Evolutionary conservation across 2,113 vertebrate species (phyloP), one percentile per base, ranked within the genome.

Genomic region (Tichodroma muraria): DNA sequence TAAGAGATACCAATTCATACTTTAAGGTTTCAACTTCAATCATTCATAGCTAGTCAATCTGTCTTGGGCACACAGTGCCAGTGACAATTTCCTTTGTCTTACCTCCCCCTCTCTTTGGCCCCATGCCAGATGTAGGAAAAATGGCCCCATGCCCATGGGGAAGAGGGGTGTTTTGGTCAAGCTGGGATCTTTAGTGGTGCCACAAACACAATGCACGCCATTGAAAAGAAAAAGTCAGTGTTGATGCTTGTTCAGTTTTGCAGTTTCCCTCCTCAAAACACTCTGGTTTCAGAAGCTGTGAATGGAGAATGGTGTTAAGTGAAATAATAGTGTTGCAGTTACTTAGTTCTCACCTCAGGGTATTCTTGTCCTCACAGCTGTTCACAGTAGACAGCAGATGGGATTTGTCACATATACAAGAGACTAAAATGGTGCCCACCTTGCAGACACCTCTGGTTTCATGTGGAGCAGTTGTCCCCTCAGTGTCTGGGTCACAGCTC

Each of bases 111-210:
- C 33, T 56, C 35, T 69, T 38, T 77, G 57, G 44, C 12, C 13
- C 7, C 3, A 2, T 70, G 27, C 22, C 30, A 15, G 13, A 25
- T 17, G 13, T 22, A 56, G 30, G 35, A 83, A 64, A 44, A 71
- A 42, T 0, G 2, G 11, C 7, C 7, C 16, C 14, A 15, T 31
- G 33, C 18, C 33, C 18, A 2, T 3, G 4, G 15, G 9, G 21
- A 52, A 60, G 7, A 53, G 3, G 7, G 1, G 1, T 33, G 7
- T 3, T 47, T 11, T 11, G 56, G 7, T 42, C 30, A 64, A 22
- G 11, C 20, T 37, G 38, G 17, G 28, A 44, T 61, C 40, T 65
- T 78, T 65, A n/a, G 6, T 73, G 40, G 5, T 78, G 9, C n/a
- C 54, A 25, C 24, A 61, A 80, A 56, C 1, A 4, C 4, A 60